Conservation (phyloP, 2,888 invertebrate genomes). For the Gnatocerus cornutus region DNA sequence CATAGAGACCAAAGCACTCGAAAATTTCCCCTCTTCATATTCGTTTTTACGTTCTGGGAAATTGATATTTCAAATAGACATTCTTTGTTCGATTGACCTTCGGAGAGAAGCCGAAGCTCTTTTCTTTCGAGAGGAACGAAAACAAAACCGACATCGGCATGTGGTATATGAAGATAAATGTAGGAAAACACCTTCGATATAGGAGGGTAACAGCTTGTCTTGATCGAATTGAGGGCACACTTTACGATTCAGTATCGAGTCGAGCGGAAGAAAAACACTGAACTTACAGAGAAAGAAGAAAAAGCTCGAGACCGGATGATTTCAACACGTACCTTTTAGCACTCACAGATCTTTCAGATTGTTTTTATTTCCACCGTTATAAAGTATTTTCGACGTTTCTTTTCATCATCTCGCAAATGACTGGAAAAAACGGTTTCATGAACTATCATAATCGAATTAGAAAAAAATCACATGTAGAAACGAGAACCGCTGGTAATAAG, state of each 20-base stretch:
- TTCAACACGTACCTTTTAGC: slow-evolving; percentile 50
- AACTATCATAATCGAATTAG: slow-evolving; percentile 27
- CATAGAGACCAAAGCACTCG: slow-evolving; percentile 22
- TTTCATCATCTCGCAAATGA: slow-evolving; percentile 29
- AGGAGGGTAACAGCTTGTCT: slow-evolving; percentile 62
- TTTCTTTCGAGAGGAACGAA: slow-evolving; percentile 43
- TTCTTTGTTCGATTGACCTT: slow-evolving; percentile 48
- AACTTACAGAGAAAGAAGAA: slow-evolving; percentile 44
- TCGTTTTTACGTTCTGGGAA: slow-evolving; percentile 40
- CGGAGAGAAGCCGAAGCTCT: slow-evolving; percentile 14
- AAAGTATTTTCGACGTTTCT: slow-evolving; percentile 37
- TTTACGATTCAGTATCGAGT: slow-evolving; percentile 58
- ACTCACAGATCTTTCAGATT: slow-evolving; percentile 43
- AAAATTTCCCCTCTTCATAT: slow-evolving; percentile 40
- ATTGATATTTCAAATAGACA: slow-evolving; percentile 48
- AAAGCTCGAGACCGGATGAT: slow-evolving; percentile 48
- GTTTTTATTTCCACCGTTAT: slow-evolving; percentile 45
- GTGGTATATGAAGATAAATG: slow-evolving; percentile 62
- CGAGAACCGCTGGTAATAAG: slow-evolving; percentile 16
- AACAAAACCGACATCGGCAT: slow-evolving; percentile 57
- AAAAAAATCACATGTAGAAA: slow-evolving; percentile 1
- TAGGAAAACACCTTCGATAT: slow-evolving; percentile 60
- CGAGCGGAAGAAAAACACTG: slow-evolving; percentile 56
- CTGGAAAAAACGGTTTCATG: slow-evolving; percentile 16
- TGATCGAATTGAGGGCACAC: slow-evolving; percentile 62